Evolutionary conservation across 2,113 vertebrate genomes (phyloP).

Genomic region (Hippocampus guttulatus): DNA sequence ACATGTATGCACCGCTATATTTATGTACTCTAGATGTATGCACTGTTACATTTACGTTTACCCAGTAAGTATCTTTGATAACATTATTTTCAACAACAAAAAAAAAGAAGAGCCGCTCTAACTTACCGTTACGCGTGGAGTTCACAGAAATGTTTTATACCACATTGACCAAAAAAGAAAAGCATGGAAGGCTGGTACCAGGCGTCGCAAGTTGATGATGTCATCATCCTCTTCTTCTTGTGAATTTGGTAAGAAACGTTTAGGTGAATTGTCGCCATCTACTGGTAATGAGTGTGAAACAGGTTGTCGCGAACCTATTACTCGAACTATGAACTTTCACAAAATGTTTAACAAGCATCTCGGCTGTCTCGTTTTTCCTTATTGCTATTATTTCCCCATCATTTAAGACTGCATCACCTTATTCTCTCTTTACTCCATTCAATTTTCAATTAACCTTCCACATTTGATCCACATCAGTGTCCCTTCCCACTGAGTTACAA

Average conservation of each 20-base stretch:
- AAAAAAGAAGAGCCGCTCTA: neutral
- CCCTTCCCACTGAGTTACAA: too few relatives aligned
- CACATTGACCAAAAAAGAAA: neutral
- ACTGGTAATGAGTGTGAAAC: too few relatives aligned
- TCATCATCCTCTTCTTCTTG: neutral
- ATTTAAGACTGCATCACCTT: too few relatives aligned
- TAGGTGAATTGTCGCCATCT: too few relatives aligned
- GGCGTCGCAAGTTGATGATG: neutral
- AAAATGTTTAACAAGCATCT: too few relatives aligned
- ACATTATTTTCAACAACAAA: neutral
- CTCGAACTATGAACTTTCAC: too few relatives aligned
- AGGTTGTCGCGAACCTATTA: too few relatives aligned
- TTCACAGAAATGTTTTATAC: neutral
- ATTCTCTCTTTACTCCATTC: too few relatives aligned
- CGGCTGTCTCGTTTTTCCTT: too few relatives aligned
- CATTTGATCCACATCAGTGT: too few relatives aligned
- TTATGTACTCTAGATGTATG: neutral
- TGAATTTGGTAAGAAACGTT: neutral
- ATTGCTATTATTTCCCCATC: too few relatives aligned
- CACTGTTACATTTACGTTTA: neutral
- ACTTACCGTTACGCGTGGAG: conserved; percentile 16
- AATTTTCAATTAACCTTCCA: too few relatives aligned
- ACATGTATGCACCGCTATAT: neutral
- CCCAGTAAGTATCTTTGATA: neutral
- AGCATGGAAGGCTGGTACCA: neutral